A percentile compares a stretch with the other conserved stretches of the same genome.
Evolutionary conservation across 2,113 vertebrate genomes (phyloP).

Genomic region (Indri indri): DNA sequence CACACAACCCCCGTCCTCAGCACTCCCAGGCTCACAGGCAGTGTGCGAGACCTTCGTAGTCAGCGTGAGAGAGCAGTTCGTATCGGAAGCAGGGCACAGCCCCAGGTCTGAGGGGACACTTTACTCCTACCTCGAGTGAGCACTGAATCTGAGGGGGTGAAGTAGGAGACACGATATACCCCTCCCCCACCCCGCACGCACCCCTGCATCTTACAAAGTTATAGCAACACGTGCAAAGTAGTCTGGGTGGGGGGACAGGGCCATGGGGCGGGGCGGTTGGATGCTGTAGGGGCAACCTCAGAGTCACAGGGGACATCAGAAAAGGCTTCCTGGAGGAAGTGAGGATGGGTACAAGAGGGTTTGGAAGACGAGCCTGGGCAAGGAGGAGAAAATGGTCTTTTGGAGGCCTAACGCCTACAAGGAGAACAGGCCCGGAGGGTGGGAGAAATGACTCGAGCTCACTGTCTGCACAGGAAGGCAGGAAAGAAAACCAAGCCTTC

Average conservation of each 20-base stretch:
- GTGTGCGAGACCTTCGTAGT: not conserved
- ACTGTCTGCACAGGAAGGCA: not conserved
- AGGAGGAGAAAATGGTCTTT: constrained; percentile 44
- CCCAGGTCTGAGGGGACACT: not conserved
- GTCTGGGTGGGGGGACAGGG: not conserved
- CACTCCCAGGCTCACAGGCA: not conserved
- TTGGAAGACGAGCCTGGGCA: not conserved
- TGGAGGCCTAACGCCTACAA: not conserved
- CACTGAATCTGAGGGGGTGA: not conserved
- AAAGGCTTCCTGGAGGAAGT: not conserved
- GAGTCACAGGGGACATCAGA: not conserved
- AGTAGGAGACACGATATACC: not conserved
- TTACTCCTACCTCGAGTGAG: not conserved
- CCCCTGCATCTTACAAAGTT: not conserved
- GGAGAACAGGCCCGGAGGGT: not conserved
- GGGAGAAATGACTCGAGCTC: not conserved
- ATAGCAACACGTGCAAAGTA: not conserved
- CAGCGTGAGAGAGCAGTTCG: not conserved
- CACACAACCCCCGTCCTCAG: not conserved
- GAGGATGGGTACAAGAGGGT: not conserved
- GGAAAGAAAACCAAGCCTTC: constrained; percentile 34
- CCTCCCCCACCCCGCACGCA: too few species aligned
- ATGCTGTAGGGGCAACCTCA: not conserved
- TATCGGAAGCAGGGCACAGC: not conserved
- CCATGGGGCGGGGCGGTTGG: not conserved